Evolutionary conservation across 2,113 vertebrate genomes (phyloP), one percentile per base, ranked within the genome.

Genomic region (Gobio gobio): DNA sequence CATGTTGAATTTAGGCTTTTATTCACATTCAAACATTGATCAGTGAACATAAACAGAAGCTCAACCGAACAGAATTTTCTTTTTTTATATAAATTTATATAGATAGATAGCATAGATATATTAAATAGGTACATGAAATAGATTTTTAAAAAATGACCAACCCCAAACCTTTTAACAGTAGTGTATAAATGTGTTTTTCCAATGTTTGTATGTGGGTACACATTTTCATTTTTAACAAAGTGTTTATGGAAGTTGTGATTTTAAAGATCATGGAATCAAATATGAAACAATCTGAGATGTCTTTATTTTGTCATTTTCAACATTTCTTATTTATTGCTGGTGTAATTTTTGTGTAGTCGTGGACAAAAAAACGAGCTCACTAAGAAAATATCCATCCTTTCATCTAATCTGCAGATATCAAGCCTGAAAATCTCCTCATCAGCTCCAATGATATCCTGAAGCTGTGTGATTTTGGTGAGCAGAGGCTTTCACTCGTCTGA

Each of bases 381-480:
- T 51, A n/a, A 68, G 49, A 82, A 58, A 24, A n/a, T 61, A 45
- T 84, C 4, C 26, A 33, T 54, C 54, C 43, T 72, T 79, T 82
- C 8, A 73, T 58, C 20, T 43, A 24, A 83, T 73, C 29, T 72
- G 49, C 90, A 99, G 98, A 99, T 93, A 99, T 99, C 92, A 99
- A 99, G 90, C 98, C 98, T 85, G 98, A 99, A 93, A 99, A 99
- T 94, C 98, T 99, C 73, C 95, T 99, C 92, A 99, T 99, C 95
- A 98, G 98, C 93, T 96, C 97, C 76, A 96, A 96, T 89, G 98
- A 99, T 88, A 93, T 99, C 92, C 95, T 99, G 90, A 99, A 99
- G 94, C 91, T 99, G 33, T 99, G 98, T 84, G 98, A 99, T 91
- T 99, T 99, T 24, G 98, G 98, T 99, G 93, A 98, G 97, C 91